phyloP scores from a whole-genome alignment of 2,113 vertebrate species.

The Penelope pileata region DNA sequence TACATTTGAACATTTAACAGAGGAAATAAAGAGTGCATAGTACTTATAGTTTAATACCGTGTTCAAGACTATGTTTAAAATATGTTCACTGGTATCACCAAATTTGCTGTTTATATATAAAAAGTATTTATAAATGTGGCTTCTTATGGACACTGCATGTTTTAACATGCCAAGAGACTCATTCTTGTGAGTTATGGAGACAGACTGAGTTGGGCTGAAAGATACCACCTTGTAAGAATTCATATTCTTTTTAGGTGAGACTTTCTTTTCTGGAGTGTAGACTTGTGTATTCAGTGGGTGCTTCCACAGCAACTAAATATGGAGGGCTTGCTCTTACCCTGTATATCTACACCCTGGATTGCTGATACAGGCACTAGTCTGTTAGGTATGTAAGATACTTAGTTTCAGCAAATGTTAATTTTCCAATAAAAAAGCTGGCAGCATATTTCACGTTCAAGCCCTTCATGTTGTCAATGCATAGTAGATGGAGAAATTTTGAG shows the following conservation, averaged over 20 bases:
- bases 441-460: neutral
- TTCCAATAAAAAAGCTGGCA: neutral
- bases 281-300: neutral
- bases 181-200: neutral
- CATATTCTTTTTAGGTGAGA: neutral
- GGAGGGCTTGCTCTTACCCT: neutral
- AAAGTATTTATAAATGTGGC: neutral
- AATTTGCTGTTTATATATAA: neutral
- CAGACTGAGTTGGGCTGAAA: neutral
- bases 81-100: neutral
- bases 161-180: neutral
- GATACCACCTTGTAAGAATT: neutral
- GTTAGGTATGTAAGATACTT: neutral
- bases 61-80: neutral
- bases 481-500: neutral
- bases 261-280: neutral
- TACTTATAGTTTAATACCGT: neutral
- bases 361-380: neutral
- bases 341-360: neutral
- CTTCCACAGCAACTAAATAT: neutral
- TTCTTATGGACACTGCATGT: neutral
- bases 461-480: neutral
- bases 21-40: neutral
- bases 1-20: neutral
- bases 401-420: neutral